These are phyloP conservation scores for Porphyrio hochstetteri DNA, from an alignment of 2,113 vertebrate species.

Conservation along the genomic window DNA sequence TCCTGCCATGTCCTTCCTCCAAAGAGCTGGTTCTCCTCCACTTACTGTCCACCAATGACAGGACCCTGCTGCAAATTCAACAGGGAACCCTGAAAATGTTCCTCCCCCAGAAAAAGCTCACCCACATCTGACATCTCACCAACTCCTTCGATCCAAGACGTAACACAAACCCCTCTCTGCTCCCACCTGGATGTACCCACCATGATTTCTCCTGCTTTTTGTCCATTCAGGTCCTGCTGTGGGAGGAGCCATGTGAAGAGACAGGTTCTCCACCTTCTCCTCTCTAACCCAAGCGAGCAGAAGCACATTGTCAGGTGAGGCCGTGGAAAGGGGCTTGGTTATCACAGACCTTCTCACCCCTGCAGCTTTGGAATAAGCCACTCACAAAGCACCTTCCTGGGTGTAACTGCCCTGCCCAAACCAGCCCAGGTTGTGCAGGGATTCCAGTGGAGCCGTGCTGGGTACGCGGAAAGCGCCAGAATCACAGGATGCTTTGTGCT, in stretches of 20 bases:
- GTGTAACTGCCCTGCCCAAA: neutral
- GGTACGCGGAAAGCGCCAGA: neutral
- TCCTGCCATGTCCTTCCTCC: neutral
- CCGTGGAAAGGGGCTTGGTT: fast-evolving
- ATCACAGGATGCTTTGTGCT: too few species aligned
- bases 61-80: neutral
- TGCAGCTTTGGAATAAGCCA: neutral
- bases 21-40: neutral
- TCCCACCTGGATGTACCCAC: neutral
- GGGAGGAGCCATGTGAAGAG: too few species aligned
- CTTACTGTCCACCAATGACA: neutral
- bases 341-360: neutral
- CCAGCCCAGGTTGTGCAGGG: neutral
- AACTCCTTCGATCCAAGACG: neutral
- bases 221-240: too few species aligned
- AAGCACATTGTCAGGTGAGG: neutral
- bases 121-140: neutral
- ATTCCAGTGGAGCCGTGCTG: neutral
- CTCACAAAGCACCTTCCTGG: neutral
- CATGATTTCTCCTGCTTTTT: too few species aligned
- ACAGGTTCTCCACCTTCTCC: too few species aligned
- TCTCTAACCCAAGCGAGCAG: neutral
- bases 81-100: neutral
- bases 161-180: neutral
- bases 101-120: neutral